These are phyloP conservation scores for Nomada hirtipes DNA, from an alignment of 2,888 invertebrate species.

Conservation along the genomic window DNA sequence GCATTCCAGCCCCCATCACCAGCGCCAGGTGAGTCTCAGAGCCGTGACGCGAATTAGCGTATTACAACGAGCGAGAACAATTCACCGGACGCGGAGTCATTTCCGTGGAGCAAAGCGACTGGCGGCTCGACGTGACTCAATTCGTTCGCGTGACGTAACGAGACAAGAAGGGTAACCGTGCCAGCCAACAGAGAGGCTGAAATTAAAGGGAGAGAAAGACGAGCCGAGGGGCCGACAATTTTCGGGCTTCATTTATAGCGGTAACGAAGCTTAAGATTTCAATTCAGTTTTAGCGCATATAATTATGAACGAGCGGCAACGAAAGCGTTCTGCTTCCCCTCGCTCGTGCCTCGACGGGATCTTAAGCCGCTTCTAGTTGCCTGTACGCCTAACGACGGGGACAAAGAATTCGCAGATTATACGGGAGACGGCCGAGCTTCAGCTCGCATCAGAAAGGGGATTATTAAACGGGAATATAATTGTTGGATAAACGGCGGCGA, in stretches of 20 bases:
- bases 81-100: conserved; percentile 18
- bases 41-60: conserved; percentile 16
- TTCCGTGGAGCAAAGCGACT: conserved; percentile 13
- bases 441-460: conserved; percentile 35
- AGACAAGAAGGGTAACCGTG: neutral
- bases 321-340: conserved; percentile 44
- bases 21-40: neutral
- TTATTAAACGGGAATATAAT: conserved; percentile 67
- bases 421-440: conserved; percentile 44
- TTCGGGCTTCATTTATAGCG: conserved; percentile 52
- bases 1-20: neutral
- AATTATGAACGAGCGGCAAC: conserved; percentile 61
- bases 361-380: conserved; percentile 71
- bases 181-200: neutral
- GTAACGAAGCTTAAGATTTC: conserved; percentile 67
- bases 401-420: conserved; percentile 68
- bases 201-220: neutral
- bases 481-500: conserved; percentile 38
- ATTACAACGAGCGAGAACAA: conserved; percentile 16
- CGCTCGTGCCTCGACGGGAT: conserved; percentile 37
- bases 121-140: conserved; percentile 1
- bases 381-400: conserved; percentile 53
- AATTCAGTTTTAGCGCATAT: conserved; percentile 66
- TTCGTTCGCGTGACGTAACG: conserved; percentile 24
- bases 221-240: conserved; percentile 10